These are phyloP conservation scores for Oenanthe melanoleuca DNA, from an alignment of 2,113 vertebrate species.

Conservation along the genomic window DNA sequence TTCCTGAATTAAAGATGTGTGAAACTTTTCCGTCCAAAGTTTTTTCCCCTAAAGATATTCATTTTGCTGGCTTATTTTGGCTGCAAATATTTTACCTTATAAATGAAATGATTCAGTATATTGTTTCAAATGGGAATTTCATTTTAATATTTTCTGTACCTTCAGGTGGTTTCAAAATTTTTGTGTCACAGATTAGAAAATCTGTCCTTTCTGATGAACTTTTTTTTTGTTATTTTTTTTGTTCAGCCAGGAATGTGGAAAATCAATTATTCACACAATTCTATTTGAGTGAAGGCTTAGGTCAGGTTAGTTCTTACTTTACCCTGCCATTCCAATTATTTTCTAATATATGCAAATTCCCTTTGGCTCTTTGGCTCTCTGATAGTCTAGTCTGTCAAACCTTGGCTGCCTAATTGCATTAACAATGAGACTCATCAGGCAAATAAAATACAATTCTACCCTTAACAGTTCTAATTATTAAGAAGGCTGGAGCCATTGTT, in stretches of 20 bases:
- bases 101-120: not conserved
- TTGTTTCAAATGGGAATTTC: not conserved
- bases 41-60: not conserved
- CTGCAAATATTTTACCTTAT: not conserved
- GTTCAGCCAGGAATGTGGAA: not conserved
- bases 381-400: conserved; percentile 51
- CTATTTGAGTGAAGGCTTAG: conserved; percentile 36
- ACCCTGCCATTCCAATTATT: conserved; percentile 51
- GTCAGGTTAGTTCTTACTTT: conserved; percentile 44
- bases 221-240: not conserved
- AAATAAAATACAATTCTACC: conserved; percentile 14
- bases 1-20: not conserved
- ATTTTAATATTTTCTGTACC: not conserved
- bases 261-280: conserved; percentile 61
- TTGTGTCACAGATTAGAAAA: not conserved
- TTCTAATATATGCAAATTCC: conserved; percentile 66
- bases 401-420: conserved; percentile 57
- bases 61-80: not conserved
- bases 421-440: conserved; percentile 51
- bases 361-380: conserved; percentile 48
- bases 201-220: not conserved
- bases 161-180: not conserved
- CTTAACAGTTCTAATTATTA: conserved; percentile 13
- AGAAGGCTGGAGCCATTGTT: not conserved
- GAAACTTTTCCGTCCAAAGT: not conserved